phyloP scores from a whole-genome alignment of 2,113 vertebrate genomes.

The Poeciliopsis turrubarensis region DNA sequence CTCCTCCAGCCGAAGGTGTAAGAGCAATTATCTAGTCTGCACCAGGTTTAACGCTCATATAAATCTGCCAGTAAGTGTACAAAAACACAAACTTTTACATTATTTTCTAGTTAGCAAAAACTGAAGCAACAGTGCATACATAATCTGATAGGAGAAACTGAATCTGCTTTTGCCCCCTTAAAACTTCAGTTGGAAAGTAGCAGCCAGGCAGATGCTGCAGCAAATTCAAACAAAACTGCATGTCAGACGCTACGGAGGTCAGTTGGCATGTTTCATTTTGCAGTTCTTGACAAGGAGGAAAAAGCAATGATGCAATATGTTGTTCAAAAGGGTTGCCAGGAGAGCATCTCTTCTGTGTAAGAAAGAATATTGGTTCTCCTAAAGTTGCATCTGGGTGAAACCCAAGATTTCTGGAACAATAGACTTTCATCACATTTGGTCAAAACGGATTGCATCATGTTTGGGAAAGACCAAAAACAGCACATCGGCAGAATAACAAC shows the following conservation, averaged over 20 bases:
- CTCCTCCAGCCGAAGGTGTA: neutral
- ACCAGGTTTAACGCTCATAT: neutral
- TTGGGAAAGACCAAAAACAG: neutral
- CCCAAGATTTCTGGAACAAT: neutral
- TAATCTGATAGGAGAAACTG: neutral
- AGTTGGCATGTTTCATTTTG: neutral
- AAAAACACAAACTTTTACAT: neutral
- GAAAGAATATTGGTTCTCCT: too few relatives aligned
- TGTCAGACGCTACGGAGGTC: too few relatives aligned
- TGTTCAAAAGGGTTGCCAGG: neutral
- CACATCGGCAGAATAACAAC: neutral
- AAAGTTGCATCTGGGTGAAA: neutral
- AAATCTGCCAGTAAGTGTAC: neutral
- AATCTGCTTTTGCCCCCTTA: neutral
- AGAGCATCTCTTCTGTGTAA: neutral
- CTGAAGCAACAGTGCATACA: neutral
- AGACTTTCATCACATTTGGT: neutral
- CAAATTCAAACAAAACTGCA: neutral
- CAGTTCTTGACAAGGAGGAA: neutral
- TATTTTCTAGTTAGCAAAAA: neutral
- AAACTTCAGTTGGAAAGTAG: neutral
- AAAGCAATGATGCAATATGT: neutral
- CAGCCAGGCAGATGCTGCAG: neutral
- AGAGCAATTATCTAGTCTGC: neutral
- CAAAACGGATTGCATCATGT: neutral